Base-by-base conservation (phyloP, 2,797 vertebrate genomes). In the Thaleichthys pacificus region DNA sequence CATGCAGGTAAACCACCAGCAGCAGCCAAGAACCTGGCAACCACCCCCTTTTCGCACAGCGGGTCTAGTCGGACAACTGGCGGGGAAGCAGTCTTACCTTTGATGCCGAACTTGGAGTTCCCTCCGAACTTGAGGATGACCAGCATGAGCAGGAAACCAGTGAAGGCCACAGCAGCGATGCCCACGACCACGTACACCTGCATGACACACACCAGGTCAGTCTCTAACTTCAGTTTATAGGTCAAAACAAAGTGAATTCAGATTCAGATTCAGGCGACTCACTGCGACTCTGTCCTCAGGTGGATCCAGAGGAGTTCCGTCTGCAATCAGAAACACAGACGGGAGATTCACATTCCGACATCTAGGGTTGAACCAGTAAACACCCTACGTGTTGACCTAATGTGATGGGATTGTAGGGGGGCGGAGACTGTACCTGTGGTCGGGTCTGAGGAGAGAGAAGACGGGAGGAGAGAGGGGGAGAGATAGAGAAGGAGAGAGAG, bases 41-140 rank as follows among this genome's bases (percentile, higher is more conserved):
- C 38, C 38, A 42, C 38, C 38, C 38, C 7, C 38, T 42, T 42
- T 11, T 11, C 38, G 38, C 38, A 42, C 56, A n/a, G 56, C 19
- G n/a, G 56, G 5, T 8, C 7, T 57, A 12, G 56, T 19, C 7
- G n/a, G 56, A 57, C 4, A 17, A 19, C 21, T 6, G 19, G 19
- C 3, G 56, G n/a, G 56, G 56, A 12, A 6, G 56, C 11, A 22
- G n/a, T 87, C 95, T 95, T 98, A 99, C 98, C 98, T 98, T 99
- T 99, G 93, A 99, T 97, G 87, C 97, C 97, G 90, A 99, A 99
- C 90, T 99, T 99, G 69, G 97, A 98, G 80, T 98, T 97, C 75
- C 96, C 96, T 84, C 97, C 97, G 84, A 97, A 96, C 88, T 97
- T 99, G 83, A 99, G 94, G 85, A 99, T 95, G 82, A 97, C 93